phyloP scores from a whole-genome alignment of 2,797 vertebrate genomes.

The Siniperca undulata region DNA sequence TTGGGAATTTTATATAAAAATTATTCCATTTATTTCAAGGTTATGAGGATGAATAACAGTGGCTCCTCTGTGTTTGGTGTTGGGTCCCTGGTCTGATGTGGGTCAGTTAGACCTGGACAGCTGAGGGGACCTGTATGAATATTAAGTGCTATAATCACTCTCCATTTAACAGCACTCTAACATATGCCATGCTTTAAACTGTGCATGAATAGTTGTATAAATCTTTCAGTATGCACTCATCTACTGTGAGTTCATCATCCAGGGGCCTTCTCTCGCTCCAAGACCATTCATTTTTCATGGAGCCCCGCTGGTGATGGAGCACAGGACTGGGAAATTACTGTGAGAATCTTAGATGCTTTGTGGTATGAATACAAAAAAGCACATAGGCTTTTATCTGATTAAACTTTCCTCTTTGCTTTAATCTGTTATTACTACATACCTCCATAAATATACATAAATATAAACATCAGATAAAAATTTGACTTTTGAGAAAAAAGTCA shows the following conservation, averaged over 20 bases:
- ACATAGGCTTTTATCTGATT: slow-evolving; percentile 29
- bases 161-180: slow-evolving; percentile 67
- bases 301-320: slow-evolving; percentile 59
- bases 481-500: not conserved
- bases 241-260: slow-evolving; percentile 77
- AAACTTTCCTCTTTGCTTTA: slow-evolving; percentile 6
- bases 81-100: slow-evolving; percentile 16
- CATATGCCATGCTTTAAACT: slow-evolving; percentile 74
- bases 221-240: slow-evolving; percentile 81
- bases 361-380: slow-evolving; percentile 29
- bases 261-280: slow-evolving; percentile 61
- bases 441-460: slow-evolving; percentile 4
- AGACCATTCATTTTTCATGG: slow-evolving; percentile 78
- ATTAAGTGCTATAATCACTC: slow-evolving; percentile 71
- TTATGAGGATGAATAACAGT: slow-evolving; percentile 14
- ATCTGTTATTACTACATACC: not conserved
- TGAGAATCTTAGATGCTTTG: slow-evolving; percentile 38
- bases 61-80: not conserved
- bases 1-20: not conserved
- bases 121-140: slow-evolving; percentile 52
- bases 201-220: slow-evolving; percentile 75
- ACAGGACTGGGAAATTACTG: slow-evolving; percentile 56
- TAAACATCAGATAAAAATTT: not conserved
- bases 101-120: slow-evolving; percentile 47
- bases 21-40: not conserved